A percentile compares a stretch with the other conserved stretches of the same genome.
Evolutionary conservation across 92 coral and sea anemone genomes (phyloP).

Genomic region (Plumapathes pennacea): DNA sequence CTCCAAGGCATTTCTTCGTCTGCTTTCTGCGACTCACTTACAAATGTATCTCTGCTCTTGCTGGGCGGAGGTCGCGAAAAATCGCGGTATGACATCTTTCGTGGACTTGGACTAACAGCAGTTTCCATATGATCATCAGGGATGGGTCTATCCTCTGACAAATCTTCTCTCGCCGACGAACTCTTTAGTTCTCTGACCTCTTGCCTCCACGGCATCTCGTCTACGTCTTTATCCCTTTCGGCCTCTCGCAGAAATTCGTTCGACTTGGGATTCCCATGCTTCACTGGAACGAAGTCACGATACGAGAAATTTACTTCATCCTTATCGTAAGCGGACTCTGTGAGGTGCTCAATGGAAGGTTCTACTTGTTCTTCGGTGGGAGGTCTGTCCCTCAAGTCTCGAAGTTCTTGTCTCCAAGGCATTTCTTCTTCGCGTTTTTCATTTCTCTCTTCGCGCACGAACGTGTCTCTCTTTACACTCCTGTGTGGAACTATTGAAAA

Average conservation of each 20-base stretch:
- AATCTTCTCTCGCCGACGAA: conserved; percentile 26
- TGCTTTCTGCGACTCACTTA: background rate
- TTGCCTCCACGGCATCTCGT: conserved; percentile 44
- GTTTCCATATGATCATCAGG: conserved; percentile 18
- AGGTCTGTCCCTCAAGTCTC: conserved; percentile 17
- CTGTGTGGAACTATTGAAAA: conserved; percentile 20
- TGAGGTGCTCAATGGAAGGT: no score
- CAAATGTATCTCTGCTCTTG: conserved; percentile 27
- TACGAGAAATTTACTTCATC: conserved; percentile 38
- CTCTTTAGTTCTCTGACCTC: conserved; percentile 30
- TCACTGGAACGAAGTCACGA: conserved; percentile 56
- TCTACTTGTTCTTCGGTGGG: conserved; percentile 6
- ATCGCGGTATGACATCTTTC: conserved; percentile 4
- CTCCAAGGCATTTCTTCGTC: conserved; percentile 45
- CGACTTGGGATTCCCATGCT: no score
- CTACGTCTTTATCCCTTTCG: background rate
- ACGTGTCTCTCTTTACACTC: conserved; percentile 18
- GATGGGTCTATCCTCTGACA: conserved; percentile 19
- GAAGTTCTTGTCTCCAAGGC: conserved; percentile 42
- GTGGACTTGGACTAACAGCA: conserved; percentile 1
- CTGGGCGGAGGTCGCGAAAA: conserved; percentile 27
- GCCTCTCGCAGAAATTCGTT: conserved; percentile 30
- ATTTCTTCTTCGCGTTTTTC: conserved; percentile 27
- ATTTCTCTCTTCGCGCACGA: no score
- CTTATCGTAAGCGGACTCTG: no score